phyloP scores from a whole-genome alignment of 2,113 vertebrate genomes.

The Malaclemys terrapin region DNA sequence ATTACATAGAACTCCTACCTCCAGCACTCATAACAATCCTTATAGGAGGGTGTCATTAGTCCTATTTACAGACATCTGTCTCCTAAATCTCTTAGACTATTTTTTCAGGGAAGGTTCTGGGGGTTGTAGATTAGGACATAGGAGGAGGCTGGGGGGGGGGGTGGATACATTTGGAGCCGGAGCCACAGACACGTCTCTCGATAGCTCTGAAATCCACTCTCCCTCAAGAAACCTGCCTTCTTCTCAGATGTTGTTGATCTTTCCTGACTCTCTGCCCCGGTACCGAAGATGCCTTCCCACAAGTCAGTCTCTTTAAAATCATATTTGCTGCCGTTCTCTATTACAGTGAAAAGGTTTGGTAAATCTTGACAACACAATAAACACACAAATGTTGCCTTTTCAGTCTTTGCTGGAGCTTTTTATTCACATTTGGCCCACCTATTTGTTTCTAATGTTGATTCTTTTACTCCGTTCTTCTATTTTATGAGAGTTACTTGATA shows the following conservation, averaged over 20 bases:
- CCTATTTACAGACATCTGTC: neutral
- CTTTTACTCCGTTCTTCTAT: neutral
- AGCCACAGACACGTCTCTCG: neutral
- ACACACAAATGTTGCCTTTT: conserved; percentile 18
- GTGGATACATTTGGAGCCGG: neutral
- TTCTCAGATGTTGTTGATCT: neutral
- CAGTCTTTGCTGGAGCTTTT: neutral
- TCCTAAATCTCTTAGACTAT: neutral
- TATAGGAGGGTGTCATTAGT: neutral
- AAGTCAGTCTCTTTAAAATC: neutral
- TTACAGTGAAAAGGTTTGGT: conserved; percentile 1
- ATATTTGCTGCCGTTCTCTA: neutral
- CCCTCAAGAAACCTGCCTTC: neutral
- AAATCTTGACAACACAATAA: neutral
- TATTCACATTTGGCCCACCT: conserved; percentile 9
- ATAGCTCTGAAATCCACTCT: neutral
- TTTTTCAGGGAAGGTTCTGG: neutral
- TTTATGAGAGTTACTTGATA: neutral
- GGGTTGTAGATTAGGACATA: neutral
- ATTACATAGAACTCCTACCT: neutral
- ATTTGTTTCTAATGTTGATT: neutral
- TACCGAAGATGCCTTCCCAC: neutral
- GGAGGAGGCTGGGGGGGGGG: neutral
- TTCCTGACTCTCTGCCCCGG: neutral
- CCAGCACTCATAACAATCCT: neutral